Conservation (phyloP, 2,888 invertebrate genomes). For the Synergus gifuensis region DNA sequence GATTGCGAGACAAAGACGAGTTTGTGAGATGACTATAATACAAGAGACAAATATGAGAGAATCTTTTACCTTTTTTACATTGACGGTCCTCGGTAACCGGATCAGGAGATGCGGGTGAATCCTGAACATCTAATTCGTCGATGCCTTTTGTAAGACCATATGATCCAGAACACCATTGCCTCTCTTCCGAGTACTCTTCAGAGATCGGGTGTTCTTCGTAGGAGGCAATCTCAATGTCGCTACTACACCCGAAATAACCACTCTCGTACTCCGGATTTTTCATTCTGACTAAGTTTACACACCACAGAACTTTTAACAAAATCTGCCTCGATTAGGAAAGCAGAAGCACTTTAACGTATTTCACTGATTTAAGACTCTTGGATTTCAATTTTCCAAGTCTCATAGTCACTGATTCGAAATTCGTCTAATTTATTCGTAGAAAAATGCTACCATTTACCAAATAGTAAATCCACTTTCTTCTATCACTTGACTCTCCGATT, state of each 20-base stretch:
- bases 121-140: conserved; percentile 65
- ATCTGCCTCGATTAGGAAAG: conserved; percentile 6
- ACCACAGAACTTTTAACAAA: background rate
- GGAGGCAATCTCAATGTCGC: conserved; percentile 70
- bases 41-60: conserved; percentile 33
- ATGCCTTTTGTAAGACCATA: conserved; percentile 66
- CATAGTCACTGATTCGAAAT: conserved; percentile 3
- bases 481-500: conserved; percentile 14
- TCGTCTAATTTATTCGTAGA: background rate
- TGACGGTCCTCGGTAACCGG: conserved; percentile 54
- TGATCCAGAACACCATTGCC: conserved; percentile 59
- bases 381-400: conserved; percentile 35
- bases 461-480: background rate
- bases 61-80: conserved; percentile 59
- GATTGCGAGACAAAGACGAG: conserved; percentile 28
- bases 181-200: conserved; percentile 49
- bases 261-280: conserved; percentile 88
- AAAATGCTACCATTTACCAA: background rate
- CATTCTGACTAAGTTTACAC: conserved; percentile 49
- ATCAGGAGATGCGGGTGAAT: conserved; percentile 67
- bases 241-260: conserved; percentile 85
- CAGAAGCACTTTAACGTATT: background rate
- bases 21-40: conserved; percentile 33
- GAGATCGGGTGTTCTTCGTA: conserved; percentile 59
- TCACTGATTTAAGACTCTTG: background rate